Evolutionary conservation across 2,888 invertebrate species (phyloP).

Genomic region (Heliconius aoede): DNA sequence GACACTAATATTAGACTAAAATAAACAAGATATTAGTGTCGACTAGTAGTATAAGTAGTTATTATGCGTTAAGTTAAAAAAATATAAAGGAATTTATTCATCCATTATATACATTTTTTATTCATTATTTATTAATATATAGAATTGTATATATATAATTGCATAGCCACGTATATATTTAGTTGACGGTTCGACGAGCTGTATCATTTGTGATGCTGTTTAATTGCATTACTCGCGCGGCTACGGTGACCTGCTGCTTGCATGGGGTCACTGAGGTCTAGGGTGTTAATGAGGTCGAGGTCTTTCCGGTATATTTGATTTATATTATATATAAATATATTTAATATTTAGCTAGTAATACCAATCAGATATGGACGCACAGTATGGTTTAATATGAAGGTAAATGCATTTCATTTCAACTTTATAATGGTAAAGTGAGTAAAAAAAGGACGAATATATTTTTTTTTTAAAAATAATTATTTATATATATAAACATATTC

Average conservation of each 20-base stretch:
- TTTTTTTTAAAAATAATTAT: too few relatives aligned
- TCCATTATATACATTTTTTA: neutral
- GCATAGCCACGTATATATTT: slow-evolving; percentile 1
- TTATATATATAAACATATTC: too few relatives aligned
- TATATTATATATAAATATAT: neutral
- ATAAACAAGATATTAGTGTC: too few relatives aligned
- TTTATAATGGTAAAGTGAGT: too few relatives aligned
- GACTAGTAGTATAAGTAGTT: too few relatives aligned
- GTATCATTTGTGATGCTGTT: slow-evolving; percentile 54
- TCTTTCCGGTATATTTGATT: slow-evolving; percentile 49
- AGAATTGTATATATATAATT: neutral
- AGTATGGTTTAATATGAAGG: neutral
- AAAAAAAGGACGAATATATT: too few relatives aligned
- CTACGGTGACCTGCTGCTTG: slow-evolving; percentile 64
- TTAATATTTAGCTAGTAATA: slow-evolving; percentile 7
- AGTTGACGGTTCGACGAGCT: slow-evolving; percentile 37
- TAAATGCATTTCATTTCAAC: too few relatives aligned
- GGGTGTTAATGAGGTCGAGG: slow-evolving; percentile 74
- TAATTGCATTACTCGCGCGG: slow-evolving; percentile 73
- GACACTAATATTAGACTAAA: too few relatives aligned
- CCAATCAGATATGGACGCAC: neutral
- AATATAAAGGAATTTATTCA: neutral
- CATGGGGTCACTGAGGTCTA: slow-evolving; percentile 59
- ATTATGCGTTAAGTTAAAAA: neutral
- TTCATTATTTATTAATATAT: neutral